Conservation (phyloP, 1,140 invertebrate genomes). For the Cydia splendana region DNA sequence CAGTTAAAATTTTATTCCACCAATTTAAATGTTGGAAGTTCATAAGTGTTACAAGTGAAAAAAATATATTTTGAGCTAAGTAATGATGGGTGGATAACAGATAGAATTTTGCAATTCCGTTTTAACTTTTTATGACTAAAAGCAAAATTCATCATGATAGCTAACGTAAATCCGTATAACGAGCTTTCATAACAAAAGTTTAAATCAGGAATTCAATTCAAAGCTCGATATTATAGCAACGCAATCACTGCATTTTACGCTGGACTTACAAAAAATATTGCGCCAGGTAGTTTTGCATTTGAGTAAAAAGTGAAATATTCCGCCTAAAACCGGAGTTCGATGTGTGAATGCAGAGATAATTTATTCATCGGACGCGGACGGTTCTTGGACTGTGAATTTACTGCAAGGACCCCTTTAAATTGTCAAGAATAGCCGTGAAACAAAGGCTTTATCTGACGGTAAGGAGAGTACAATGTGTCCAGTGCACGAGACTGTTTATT, state of each 20-base stretch:
- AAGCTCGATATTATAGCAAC: too few species aligned
- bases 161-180: too few species aligned
- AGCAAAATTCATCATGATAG: too few species aligned
- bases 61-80: too few species aligned
- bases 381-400: not conserved
- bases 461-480: not conserved
- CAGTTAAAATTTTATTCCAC: not conserved
- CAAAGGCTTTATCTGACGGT: not conserved
- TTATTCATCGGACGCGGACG: not conserved
- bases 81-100: too few species aligned
- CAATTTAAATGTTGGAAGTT: too few species aligned
- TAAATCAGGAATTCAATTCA: too few species aligned
- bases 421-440: not conserved
- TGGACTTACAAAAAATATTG: not conserved
- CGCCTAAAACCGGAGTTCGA: not conserved
- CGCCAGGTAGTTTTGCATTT: not conserved
- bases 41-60: too few species aligned
- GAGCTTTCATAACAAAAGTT: too few species aligned
- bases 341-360: not conserved
- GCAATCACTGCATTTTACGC: too few species aligned
- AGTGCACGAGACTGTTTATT: not conserved
- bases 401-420: not conserved
- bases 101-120: too few species aligned
- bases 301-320: not conserved
- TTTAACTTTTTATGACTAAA: too few species aligned